Evolutionary conservation across 2,113 vertebrate genomes (phyloP), one percentile per base, ranked within the genome.

Genomic region (Paracanthobrama guichenoti): DNA sequence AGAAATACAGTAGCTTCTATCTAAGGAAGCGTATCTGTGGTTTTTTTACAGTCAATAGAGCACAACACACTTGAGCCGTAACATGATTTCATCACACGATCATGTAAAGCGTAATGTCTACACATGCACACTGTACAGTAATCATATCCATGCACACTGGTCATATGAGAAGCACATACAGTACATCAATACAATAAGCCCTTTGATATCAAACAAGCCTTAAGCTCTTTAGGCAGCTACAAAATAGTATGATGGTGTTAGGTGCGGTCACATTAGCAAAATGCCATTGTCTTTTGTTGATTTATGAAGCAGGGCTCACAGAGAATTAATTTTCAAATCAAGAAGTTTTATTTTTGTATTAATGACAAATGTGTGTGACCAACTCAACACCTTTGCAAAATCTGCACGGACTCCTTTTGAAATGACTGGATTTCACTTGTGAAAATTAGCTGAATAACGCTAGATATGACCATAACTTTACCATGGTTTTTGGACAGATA

Each of bases 1-100:
- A 42, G 39, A 82, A 83, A 81, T 85, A 82, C 81, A 80, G 87
- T 83, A 62, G 24, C 24, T 71, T 60, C 59, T 85, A 88, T 71
- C 46, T 81, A 76, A 85, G 35, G 48, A 35, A 77, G 74, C 66
- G 16, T 55, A 31, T 60, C 57, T 20, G 11, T 44, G 42, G 6
- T 77, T 73, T 46, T n/a, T 75, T 72, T 22, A 50, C 48, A 48
- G 55, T 64, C 28, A 24, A 85, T 85, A 39, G 48, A 82, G 80
- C 48, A 71, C 31, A 26, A 20, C 39, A 8, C 26, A 28, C 42
- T 46, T 80, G 42, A 75, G 26, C 16, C 5, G 14, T 55, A 71
- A 57, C 48, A 53, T 16, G 31, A 82, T 42, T 71, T 55, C 80
- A 55, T 82, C 80, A 71, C 66, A 48, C 18, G 44, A 13, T 67